Conservation (phyloP, 1,140 invertebrate species). For the Mamestra configurata region DNA sequence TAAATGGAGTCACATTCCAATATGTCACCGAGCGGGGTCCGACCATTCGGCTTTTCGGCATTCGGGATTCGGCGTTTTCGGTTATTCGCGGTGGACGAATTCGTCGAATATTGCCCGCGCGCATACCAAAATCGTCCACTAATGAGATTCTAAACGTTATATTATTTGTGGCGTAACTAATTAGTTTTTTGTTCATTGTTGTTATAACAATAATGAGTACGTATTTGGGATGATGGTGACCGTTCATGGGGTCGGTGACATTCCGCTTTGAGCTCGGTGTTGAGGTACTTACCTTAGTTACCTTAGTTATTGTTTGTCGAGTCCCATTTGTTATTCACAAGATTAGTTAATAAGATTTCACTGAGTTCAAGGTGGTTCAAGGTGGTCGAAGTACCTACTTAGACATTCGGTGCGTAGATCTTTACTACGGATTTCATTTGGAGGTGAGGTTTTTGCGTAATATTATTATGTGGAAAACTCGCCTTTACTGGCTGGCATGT, state of each 20-base stretch:
- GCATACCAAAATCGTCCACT: constrained; percentile 65
- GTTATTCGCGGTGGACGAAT: constrained; percentile 72
- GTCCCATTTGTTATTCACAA: constrained; percentile 22
- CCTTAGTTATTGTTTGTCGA: constrained; percentile 1
- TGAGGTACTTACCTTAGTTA: background rate
- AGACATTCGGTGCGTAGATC: background rate
- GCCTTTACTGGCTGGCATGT: no score
- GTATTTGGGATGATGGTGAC: constrained; percentile 36
- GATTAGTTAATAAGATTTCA: constrained; percentile 37
- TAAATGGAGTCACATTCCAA: constrained; percentile 88
- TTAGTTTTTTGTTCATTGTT: constrained; percentile 53
- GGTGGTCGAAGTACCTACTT: background rate
- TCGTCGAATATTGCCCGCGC: constrained; percentile 65
- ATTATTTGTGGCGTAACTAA: constrained; percentile 47
- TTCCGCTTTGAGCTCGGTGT: constrained; percentile 17
- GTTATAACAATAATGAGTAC: constrained; percentile 45
- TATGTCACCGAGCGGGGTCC: constrained; percentile 83
- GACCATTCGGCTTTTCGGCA: constrained; percentile 77
- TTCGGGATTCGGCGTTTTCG: constrained; percentile 76
- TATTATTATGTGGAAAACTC: no score
- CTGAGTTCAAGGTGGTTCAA: constrained; percentile 31
- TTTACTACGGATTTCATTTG: background rate
- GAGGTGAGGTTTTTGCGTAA: background rate
- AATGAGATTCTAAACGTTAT: constrained; percentile 72
- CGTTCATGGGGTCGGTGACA: constrained; percentile 33